Base-by-base conservation (phyloP, 2,797 vertebrate genomes). In the Falco cherrug region DNA sequence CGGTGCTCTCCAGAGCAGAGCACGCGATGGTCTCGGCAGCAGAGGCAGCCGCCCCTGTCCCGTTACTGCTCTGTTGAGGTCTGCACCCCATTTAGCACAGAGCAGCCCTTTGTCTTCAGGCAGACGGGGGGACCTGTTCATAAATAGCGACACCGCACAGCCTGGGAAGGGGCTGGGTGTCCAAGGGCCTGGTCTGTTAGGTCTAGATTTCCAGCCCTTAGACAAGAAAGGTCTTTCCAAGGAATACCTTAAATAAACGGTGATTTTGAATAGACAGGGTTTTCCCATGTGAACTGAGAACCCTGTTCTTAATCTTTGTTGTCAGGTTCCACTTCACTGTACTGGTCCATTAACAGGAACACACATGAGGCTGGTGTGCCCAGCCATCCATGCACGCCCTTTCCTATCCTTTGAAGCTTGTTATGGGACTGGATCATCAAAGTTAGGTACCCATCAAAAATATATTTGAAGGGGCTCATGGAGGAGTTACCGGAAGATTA, bases 41-140 rank as follows among this genome's bases (percentile, higher is more conserved):
- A 41, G 50, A 57, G 11, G 24, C 41, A 31, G 3, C 39, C 68
- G 13, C 35, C 43, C 43, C 69, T 33, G 16, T 59, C 68, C 19
- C 1, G 0, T 7, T 47, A 4, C 1, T 71, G 56, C 56, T 54
- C 22, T 51, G 22, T 9, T 0, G 1, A 53, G 45, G 35, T 37
- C 77, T 45, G 74, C 28, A 4, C 47, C 28, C 48, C 41, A 0
- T 24, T n/a, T 26, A 90, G 77, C 74, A 76, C 77, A 78, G 59
- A 82, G 61, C 59, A 84, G 57, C 50, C 33, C 77, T 88, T 88
- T 71, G 83, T 81, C 53, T 81, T 75, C 59, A 21, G 24, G 63
- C 81, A 69, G 53, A 16, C 4, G 35, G 35, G 2, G 70, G 82
- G 92, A 39, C 33, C 19, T 5, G 1, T 39, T 75, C 63, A 31